These are phyloP conservation scores for Setipinna tenuifilis DNA, from an alignment of 2,797 vertebrate species.

Conservation along the genomic window DNA sequence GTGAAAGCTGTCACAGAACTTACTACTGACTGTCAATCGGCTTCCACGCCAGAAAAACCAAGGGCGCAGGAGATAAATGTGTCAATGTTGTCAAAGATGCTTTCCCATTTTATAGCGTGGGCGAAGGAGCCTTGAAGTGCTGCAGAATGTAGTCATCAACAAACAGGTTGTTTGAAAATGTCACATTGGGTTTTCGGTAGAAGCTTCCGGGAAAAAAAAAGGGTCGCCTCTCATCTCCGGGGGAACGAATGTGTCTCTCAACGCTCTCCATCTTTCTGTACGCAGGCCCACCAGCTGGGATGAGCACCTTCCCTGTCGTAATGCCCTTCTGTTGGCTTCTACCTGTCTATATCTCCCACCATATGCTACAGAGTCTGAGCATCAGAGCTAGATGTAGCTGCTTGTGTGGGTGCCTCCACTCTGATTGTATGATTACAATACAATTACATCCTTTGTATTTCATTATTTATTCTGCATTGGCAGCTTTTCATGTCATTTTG, in stretches of 20 bases:
- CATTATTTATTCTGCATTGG: too few species aligned
- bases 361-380: constrained; percentile 77
- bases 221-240: too few species aligned
- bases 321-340: constrained; percentile 78
- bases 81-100: background rate
- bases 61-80: background rate
- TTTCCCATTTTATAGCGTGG: background rate
- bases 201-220: too few species aligned
- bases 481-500: background rate
- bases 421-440: too few species aligned
- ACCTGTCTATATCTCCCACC: constrained; percentile 80
- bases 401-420: too few species aligned
- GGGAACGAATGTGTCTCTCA: too few species aligned
- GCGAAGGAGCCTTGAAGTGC: too few species aligned
- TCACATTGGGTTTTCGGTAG: background rate
- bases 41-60: background rate
- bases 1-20: background rate
- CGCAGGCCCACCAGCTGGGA: background rate
- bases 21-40: background rate
- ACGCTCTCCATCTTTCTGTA: background rate
- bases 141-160: background rate
- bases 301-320: background rate
- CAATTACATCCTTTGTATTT: too few species aligned
- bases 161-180: background rate
- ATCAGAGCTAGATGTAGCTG: constrained; percentile 47